Evolutionary conservation across 2,888 invertebrate genomes (phyloP).

Genomic region (Drosophila emarginata): DNA sequence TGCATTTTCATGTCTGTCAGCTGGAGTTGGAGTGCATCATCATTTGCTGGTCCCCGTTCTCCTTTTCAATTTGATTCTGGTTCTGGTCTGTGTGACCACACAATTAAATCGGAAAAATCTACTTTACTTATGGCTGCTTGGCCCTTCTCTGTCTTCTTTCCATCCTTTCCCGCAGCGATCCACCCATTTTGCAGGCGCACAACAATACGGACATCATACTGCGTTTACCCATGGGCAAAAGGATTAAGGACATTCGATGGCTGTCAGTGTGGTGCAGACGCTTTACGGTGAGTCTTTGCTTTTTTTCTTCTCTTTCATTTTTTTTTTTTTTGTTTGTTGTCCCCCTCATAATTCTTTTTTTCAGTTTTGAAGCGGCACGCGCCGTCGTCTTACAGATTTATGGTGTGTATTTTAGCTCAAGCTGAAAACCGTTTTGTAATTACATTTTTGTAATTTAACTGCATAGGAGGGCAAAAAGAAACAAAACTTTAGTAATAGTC

Average conservation of each 20-base stretch:
- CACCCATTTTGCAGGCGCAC: constrained; percentile 89
- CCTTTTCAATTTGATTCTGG: background rate
- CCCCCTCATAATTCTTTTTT: constrained; percentile 2
- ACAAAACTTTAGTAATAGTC: background rate
- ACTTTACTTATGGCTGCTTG: constrained; percentile 18
- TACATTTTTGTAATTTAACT: constrained; percentile 67
- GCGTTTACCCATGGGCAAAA: constrained; percentile 91
- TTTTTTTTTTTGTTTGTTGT: constrained; percentile 22
- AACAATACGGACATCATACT: constrained; percentile 91
- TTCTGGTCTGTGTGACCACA: constrained; percentile 14
- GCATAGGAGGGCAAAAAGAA: constrained; percentile 39
- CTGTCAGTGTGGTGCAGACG: constrained; percentile 95
- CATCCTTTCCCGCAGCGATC: constrained; percentile 86
- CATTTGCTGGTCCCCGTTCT: background rate
- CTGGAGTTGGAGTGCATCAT: background rate
- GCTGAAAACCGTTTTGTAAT: constrained; percentile 58
- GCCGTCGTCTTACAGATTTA: constrained; percentile 57
- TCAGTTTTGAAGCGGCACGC: constrained; percentile 56
- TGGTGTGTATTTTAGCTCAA: constrained; percentile 38
- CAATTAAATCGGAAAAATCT: constrained; percentile 21
- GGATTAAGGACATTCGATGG: constrained; percentile 94
- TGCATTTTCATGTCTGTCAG: background rate
- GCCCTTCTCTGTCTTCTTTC: constrained; percentile 22
- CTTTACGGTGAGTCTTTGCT: constrained; percentile 88
- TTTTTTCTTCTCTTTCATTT: constrained; percentile 14